phyloP scores from a whole-genome alignment of 2,888 invertebrate genomes.

The Plebejus melissa region DNA sequence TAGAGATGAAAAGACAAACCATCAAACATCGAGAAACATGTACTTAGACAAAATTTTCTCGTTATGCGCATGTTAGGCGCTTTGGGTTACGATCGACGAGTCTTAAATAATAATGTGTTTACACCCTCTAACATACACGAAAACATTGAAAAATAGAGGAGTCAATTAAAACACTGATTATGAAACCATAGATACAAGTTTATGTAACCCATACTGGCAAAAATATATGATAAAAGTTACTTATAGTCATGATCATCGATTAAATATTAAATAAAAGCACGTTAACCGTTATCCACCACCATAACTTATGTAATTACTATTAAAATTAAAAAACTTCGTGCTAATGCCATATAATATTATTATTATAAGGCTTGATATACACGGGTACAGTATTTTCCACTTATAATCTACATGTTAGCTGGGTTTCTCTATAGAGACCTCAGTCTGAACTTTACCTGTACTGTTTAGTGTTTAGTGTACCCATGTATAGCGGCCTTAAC shows the following conservation, averaged over 20 bases:
- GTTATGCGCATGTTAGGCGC: no score
- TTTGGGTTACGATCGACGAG: not conserved
- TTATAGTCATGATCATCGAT: conserved; percentile 59
- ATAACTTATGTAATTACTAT: conserved; percentile 55
- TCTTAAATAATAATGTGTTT: not conserved
- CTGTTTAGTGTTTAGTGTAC: not conserved
- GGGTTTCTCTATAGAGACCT: not conserved
- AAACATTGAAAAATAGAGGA: conserved; percentile 6
- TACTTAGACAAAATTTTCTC: no score
- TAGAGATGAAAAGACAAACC: no score
- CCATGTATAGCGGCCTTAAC: not conserved
- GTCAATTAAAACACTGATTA: conserved; percentile 48
- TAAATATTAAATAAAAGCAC: conserved; percentile 63
- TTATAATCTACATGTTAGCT: no score
- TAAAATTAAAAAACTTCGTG: conserved; percentile 41
- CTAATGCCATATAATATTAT: not conserved
- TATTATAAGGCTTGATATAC: not conserved
- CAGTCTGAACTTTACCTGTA: not conserved
- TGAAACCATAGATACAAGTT: conserved; percentile 56
- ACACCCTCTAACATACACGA: not conserved
- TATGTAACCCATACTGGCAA: conserved; percentile 50
- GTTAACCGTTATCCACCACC: conserved; percentile 66
- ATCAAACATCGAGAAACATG: no score
- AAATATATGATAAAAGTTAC: conserved; percentile 64
- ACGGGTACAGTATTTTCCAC: not conserved